These are phyloP conservation scores for Channa maculata DNA, from an alignment of 2,113 vertebrate species.

Conservation along the genomic window DNA sequence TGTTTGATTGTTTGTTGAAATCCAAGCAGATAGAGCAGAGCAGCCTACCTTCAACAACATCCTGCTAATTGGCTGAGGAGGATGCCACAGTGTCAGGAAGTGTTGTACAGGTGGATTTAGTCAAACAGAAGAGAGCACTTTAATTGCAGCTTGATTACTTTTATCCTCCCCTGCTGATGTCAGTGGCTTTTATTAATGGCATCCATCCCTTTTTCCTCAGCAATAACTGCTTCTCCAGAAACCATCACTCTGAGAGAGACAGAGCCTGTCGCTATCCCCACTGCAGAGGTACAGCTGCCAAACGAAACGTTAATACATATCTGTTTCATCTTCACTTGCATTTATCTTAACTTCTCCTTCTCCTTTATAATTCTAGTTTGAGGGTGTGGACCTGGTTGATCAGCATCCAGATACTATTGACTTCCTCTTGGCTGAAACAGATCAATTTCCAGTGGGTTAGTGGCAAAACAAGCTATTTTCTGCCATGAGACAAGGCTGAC, in stretches of 20 bases:
- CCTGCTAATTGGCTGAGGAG: conserved; percentile 30
- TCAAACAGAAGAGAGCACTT: conserved; percentile 7
- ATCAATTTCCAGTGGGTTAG: conserved; percentile 79
- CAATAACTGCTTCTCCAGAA: conserved; percentile 76
- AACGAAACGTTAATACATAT: not conserved
- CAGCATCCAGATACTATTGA: conserved; percentile 72
- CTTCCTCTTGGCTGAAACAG: conserved; percentile 81
- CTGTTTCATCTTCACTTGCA: too few relatives aligned
- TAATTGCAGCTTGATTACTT: conserved; percentile 49
- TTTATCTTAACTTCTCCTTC: not conserved
- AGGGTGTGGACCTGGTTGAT: conserved; percentile 82
- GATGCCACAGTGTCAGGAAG: conserved; percentile 20
- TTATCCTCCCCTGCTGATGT: conserved; percentile 3
- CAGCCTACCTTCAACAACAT: conserved; percentile 15
- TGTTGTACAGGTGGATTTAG: conserved; percentile 2
- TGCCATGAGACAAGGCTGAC: not conserved
- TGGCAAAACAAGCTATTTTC: conserved; percentile 17
- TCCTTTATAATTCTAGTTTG: conserved; percentile 68
- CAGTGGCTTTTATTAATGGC: conserved; percentile 6
- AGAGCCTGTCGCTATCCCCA: conserved; percentile 69
- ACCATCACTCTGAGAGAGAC: conserved; percentile 85
- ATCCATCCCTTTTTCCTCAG: conserved; percentile 43
- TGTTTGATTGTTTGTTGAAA: not conserved
- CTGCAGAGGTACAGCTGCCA: conserved; percentile 75
- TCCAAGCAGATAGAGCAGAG: conserved; percentile 7